Evolutionary conservation across 2,888 invertebrate genomes (phyloP), one percentile per base, ranked within the genome.

Genomic region (Anodontia alba): DNA sequence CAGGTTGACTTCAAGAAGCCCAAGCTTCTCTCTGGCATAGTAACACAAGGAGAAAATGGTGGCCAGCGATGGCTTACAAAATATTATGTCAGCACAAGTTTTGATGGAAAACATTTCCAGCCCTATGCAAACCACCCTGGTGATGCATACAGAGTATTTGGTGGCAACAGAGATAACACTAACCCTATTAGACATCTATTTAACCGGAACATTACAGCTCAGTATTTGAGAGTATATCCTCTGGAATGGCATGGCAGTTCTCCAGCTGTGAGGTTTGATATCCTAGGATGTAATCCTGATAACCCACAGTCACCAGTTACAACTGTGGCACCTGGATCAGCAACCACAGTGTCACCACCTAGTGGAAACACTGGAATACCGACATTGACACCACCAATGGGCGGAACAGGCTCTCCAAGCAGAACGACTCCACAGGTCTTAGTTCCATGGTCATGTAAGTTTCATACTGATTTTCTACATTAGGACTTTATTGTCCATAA

Each of bases 201-300:
- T 78, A 91, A 90, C 80, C 86, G 92, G 31, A 89, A 91, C 79
- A 78, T 91, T 51, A 84, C 89, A 15, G 89, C 90, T 0, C 90
- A 87, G 73, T 89, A 86, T 70, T 86, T 92, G 38, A 86, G 90
- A 31, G 81, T 92, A 33, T 87, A 89, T 57, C 91, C 91, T 1
- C 71, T 85, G 3, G 77, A 76, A 0, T 85, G 87, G 75, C 79
- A 87, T 17, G 81, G 86, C 5, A 62, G 77, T 0, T 87, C 88
- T 23, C 75, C 86, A 29, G 90, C 87, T 15, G 75, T 91, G 36
- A 77, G 92, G 26, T 85, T 90, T 36, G 89, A 91, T 62, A 78
- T 91, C 29, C 54, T 91, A 1, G 92, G 92, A 20, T 92, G 92
- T 80, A 84, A 86, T 42, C 90, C 91, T 38, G 88, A 87, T 43